A percentile compares a stretch with the other conserved stretches of the same genome.
Evolutionary conservation across 2,113 vertebrate genomes (phyloP).

Genomic region (Hymenochirus boettgeri): DNA sequence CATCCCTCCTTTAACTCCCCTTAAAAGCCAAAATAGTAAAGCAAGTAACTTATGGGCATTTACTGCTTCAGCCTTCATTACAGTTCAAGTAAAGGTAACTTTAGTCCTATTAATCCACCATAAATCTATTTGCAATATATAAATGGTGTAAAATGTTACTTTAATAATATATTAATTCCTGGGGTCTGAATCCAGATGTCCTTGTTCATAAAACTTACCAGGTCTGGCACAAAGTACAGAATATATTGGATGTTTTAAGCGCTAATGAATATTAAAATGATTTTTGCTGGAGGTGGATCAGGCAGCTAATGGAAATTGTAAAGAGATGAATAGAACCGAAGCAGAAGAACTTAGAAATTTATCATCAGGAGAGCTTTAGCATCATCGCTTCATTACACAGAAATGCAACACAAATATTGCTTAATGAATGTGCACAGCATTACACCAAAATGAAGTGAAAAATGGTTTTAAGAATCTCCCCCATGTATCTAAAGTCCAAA

Average conservation of each 20-base stretch:
- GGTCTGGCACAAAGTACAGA: constrained; percentile 20
- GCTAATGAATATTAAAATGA: constrained; percentile 34
- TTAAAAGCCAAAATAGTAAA: background rate
- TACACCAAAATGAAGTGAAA: background rate
- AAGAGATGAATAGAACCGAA: constrained; percentile 20
- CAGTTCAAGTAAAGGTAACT: background rate
- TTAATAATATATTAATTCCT: background rate
- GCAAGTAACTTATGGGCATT: background rate
- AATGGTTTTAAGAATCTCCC: background rate
- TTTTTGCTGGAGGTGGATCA: constrained; percentile 32
- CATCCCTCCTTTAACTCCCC: too few species aligned
- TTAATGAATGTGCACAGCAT: constrained; percentile 5
- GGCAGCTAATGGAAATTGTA: constrained; percentile 26
- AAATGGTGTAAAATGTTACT: constrained; percentile 17
- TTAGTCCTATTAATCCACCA: background rate
- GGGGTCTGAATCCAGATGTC: constrained; percentile 1
- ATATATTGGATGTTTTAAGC: constrained; percentile 22
- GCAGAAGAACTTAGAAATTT: constrained; percentile 20
- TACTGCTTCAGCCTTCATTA: background rate
- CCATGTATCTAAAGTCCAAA: background rate
- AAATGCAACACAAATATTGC: constrained; percentile 15
- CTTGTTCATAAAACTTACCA: constrained; percentile 12
- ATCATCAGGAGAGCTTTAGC: constrained; percentile 27
- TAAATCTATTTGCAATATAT: too few species aligned
- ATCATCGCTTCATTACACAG: constrained; percentile 20